phyloP scores from a whole-genome alignment of 2,113 vertebrate genomes.

The Plectropomus leopardus region DNA sequence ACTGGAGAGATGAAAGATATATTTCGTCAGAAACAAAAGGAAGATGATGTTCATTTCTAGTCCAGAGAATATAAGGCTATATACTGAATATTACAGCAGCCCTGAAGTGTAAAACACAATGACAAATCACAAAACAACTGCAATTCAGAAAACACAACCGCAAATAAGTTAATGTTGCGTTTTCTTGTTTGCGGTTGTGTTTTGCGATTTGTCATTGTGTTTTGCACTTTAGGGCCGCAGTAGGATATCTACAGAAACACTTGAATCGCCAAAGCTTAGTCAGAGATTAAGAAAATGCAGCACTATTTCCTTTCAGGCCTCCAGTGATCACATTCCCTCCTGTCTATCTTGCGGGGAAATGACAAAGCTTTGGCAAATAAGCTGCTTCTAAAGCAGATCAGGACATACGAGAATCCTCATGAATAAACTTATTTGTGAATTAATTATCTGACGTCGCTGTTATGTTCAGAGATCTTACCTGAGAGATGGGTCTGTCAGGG shows the following conservation, averaged over 20 bases:
- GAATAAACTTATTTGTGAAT: not conserved
- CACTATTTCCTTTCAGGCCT: not conserved
- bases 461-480: conserved; percentile 83
- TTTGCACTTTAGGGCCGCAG: too few relatives aligned
- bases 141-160: too few relatives aligned
- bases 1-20: conserved; percentile 80
- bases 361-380: not conserved
- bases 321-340: not conserved
- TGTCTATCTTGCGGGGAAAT: not conserved
- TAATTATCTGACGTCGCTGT: not conserved
- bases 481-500: conserved; percentile 95
- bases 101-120: too few relatives aligned
- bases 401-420: not conserved
- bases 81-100: too few relatives aligned
- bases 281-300: not conserved
- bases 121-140: too few relatives aligned
- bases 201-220: too few relatives aligned
- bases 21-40: not conserved
- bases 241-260: too few relatives aligned
- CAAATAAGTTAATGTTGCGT: too few relatives aligned
- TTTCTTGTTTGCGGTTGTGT: too few relatives aligned
- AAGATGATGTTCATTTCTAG: not conserved
- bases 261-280: not conserved
- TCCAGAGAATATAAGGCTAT: not conserved
- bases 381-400: not conserved